phyloP scores from a whole-genome alignment of 2,888 invertebrate species.

The Plebejus argus region DNA sequence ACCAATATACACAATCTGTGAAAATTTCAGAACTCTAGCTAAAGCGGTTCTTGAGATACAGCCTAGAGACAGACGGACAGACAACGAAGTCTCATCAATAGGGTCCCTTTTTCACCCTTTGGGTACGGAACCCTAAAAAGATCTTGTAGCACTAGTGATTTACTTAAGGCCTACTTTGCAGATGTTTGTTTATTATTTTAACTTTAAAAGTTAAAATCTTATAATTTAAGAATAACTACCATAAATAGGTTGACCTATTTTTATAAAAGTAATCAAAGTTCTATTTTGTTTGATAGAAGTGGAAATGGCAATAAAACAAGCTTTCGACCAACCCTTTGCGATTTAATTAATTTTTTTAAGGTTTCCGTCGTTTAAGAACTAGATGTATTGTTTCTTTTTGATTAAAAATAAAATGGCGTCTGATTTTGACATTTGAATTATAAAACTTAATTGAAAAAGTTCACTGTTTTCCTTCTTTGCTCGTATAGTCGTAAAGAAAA shows the following conservation, averaged over 20 bases:
- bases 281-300: not conserved
- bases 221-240: no score
- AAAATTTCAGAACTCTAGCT: no score
- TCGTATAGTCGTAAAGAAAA: not conserved
- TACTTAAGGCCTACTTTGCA: no score
- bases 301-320: not conserved
- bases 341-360: not conserved
- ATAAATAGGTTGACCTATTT: not conserved
- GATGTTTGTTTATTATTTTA: no score
- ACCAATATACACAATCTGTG: no score
- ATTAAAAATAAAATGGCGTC: conserved; percentile 5
- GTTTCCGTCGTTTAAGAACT: not conserved
- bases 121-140: no score
- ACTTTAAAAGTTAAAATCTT: no score
- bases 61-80: no score
- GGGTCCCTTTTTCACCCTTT: no score
- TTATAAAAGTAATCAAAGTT: not conserved
- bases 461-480: not conserved
- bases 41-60: no score
- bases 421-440: conserved; percentile 3
- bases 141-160: no score
- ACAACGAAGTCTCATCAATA: no score
- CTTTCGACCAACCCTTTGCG: not conserved
- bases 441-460: not conserved
- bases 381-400: not conserved